phyloP scores from a whole-genome alignment of 2,113 vertebrate genomes.

The Clarias macrocephalus region DNA sequence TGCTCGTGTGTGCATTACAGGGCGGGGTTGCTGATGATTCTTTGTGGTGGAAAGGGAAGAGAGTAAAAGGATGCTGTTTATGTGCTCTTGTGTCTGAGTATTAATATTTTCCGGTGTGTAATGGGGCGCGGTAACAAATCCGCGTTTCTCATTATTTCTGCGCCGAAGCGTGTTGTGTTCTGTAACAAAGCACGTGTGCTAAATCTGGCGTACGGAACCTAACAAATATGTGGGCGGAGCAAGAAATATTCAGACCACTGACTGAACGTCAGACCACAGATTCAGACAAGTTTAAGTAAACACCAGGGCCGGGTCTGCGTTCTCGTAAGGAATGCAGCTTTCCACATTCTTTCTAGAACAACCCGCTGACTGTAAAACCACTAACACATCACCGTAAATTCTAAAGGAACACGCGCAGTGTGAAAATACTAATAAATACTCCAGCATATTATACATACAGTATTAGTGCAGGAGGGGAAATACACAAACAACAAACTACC shows the following conservation, averaged over 20 bases:
- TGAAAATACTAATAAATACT: not conserved
- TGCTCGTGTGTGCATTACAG: not conserved
- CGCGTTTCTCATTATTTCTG: not conserved
- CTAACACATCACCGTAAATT: not conserved
- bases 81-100: not conserved
- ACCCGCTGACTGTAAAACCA: not conserved
- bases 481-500: not conserved
- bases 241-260: not conserved
- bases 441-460: too few relatives aligned
- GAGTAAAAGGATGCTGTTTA: slow-evolving; percentile 3
- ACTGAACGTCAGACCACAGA: not conserved
- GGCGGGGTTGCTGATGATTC: not conserved
- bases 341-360: not conserved
- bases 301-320: not conserved
- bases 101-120: not conserved
- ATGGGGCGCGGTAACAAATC: not conserved
- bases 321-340: not conserved
- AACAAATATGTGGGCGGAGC: not conserved
- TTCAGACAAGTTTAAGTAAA: not conserved
- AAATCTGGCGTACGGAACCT: not conserved
- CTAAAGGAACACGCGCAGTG: not conserved
- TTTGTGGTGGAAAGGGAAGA: not conserved
- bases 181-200: not conserved
- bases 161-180: not conserved
- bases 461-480: not conserved